Conservation (phyloP, 2,797 vertebrate genomes). For the Galago senegalensis region DNA sequence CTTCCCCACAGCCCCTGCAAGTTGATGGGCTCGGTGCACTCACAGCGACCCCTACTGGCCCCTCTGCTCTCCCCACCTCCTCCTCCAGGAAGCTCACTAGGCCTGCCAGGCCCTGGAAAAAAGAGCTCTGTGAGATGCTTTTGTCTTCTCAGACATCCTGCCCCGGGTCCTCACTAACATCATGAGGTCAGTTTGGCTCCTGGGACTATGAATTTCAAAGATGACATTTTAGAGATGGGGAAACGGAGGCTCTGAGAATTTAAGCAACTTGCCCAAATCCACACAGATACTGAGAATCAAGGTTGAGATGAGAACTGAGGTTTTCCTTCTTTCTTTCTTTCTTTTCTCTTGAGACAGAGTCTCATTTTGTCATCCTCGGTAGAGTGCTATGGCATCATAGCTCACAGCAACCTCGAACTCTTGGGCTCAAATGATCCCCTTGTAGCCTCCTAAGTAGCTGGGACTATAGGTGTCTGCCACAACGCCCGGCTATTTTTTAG, state of each 20-base stretch:
- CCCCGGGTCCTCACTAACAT: neutral
- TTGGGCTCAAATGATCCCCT: too few relatives aligned
- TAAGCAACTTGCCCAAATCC: neutral
- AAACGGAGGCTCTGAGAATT: neutral
- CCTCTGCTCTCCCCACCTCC: neutral
- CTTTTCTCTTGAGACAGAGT: too few relatives aligned
- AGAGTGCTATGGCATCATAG: too few relatives aligned
- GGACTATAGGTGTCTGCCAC: too few relatives aligned
- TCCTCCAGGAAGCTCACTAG: neutral
- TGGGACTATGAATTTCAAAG: neutral
- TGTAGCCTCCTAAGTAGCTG: too few relatives aligned
- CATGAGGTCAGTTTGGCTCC: neutral
- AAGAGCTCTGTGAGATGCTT: neutral
- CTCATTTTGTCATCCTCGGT: too few relatives aligned
- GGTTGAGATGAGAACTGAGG: neutral
- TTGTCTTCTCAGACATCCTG: neutral
- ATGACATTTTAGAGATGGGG: neutral
- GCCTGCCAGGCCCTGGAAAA: neutral
- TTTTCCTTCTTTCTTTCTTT: neutral
- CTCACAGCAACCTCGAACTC: too few relatives aligned
- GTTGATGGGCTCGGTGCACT: neutral
- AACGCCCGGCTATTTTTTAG: too few relatives aligned
- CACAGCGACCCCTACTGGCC: constrained; percentile 56
- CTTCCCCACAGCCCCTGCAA: neutral
- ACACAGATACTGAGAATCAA: neutral